Evolutionary conservation across 2,888 invertebrate species (phyloP).

Genomic region (Lepidochitona cinerea): DNA sequence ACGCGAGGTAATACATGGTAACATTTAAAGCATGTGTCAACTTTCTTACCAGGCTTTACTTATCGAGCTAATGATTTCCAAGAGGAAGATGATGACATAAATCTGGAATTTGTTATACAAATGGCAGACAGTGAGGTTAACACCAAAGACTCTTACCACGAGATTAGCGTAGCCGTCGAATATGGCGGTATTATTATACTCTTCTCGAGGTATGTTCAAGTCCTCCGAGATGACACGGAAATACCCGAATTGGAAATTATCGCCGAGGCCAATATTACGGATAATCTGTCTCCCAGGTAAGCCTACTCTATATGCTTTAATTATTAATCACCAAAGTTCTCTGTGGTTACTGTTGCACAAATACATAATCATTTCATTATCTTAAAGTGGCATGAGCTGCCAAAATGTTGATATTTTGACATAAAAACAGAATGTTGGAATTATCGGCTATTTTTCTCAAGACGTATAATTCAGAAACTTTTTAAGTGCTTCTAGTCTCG

Average conservation of each 20-base stretch:
- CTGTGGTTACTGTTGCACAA: too few species aligned
- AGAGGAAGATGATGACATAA: slow-evolving; percentile 46
- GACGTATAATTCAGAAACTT: too few species aligned
- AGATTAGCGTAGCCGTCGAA: slow-evolving; percentile 47
- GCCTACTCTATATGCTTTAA: too few species aligned
- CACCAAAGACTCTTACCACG: slow-evolving; percentile 16
- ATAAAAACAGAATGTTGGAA: too few species aligned
- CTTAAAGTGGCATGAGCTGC: too few species aligned
- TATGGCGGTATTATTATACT: slow-evolving; percentile 40
- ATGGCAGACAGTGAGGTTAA: slow-evolving; percentile 52
- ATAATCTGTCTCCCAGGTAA: slow-evolving; percentile 32
- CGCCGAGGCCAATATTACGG: slow-evolving; percentile 8
- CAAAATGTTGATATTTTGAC: too few species aligned
- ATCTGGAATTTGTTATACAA: slow-evolving; percentile 45
- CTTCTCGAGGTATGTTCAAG: slow-evolving; percentile 37
- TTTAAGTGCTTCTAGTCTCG: too few species aligned
- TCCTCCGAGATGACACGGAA: slow-evolving; percentile 40
- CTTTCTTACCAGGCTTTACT: slow-evolving; percentile 25
- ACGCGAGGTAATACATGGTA: too few species aligned
- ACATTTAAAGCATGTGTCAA: neutral
- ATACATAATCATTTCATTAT: too few species aligned
- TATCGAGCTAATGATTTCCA: slow-evolving; percentile 20
- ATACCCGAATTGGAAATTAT: slow-evolving; percentile 42
- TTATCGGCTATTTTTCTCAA: too few species aligned
- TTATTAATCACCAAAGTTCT: too few species aligned